phyloP scores from a whole-genome alignment of 2,888 invertebrate genomes.

The Scaptomyza parva region DNA sequence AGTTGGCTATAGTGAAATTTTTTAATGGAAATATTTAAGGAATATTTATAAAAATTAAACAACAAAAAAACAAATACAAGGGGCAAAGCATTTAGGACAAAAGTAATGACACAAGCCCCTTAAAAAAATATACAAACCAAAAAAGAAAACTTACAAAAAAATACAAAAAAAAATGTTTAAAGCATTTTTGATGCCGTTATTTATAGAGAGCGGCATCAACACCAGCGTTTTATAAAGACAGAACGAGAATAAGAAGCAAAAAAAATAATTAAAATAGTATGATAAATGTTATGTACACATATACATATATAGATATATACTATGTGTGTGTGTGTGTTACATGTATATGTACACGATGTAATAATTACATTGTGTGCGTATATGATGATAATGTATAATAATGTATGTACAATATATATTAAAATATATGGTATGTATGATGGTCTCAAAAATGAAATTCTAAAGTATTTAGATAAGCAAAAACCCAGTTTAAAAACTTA shows the following conservation, averaged over 20 bases:
- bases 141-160: too few relatives aligned
- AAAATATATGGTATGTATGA: constrained; percentile 67
- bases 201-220: constrained; percentile 71
- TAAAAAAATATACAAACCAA: constrained; percentile 35
- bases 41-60: constrained; percentile 44
- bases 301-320: constrained; percentile 50
- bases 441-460: constrained; percentile 78
- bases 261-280: constrained; percentile 12
- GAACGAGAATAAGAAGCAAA: constrained; percentile 16
- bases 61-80: constrained; percentile 32
- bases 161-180: constrained; percentile 72
- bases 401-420: constrained; percentile 51
- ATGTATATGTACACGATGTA: constrained; percentile 67
- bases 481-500: constrained; percentile 57
- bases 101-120: constrained; percentile 63
- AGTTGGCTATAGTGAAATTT: constrained; percentile 60
- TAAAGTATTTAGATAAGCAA: constrained; percentile 80
- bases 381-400: constrained; percentile 69
- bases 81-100: constrained; percentile 76
- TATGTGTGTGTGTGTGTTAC: constrained; percentile 26
- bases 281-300: neutral
- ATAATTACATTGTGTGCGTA: constrained; percentile 65
- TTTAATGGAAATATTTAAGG: constrained; percentile 52
- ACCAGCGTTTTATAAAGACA: constrained; percentile 71
- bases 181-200: constrained; percentile 76